Conservation (phyloP, 92 coral and sea anemone species). For the Phenganax marumi region DNA sequence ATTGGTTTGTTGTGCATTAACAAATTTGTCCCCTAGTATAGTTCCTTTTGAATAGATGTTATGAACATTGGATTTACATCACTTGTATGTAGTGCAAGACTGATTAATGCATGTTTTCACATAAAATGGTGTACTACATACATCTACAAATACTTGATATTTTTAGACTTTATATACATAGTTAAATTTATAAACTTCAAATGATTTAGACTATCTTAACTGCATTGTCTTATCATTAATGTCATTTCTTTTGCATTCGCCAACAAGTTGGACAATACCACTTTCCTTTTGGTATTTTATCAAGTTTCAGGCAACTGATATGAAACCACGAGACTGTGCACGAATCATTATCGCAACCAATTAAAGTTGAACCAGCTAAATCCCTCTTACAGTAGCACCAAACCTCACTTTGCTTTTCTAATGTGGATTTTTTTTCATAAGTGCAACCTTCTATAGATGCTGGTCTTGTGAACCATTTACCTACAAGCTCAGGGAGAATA, state of each 20-base stretch:
- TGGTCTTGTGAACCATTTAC: constrained; percentile 49
- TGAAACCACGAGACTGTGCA: constrained; percentile 34
- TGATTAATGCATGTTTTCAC: neutral
- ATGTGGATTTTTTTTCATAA: neutral
- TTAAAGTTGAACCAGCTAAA: constrained; percentile 25
- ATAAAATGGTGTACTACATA: too few species aligned
- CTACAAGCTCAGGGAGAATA: constrained; percentile 62
- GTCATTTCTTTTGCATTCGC: too few species aligned
- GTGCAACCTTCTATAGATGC: neutral
- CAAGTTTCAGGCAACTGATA: constrained; percentile 16
- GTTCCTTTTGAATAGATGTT: too few species aligned
- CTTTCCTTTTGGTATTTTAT: constrained; percentile 16
- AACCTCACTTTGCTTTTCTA: constrained; percentile 23
- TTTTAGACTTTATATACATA: too few species aligned
- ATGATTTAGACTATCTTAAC: too few species aligned
- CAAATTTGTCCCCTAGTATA: too few species aligned
- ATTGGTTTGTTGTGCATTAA: too few species aligned
- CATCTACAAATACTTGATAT: too few species aligned
- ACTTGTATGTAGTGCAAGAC: neutral
- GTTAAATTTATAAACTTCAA: too few species aligned
- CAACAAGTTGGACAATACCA: constrained; percentile 31
- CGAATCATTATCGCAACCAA: constrained; percentile 57
- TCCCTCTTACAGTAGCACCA: constrained; percentile 62
- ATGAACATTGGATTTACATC: too few species aligned
- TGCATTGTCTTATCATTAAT: too few species aligned